Evolutionary conservation across 2,797 vertebrate species (phyloP), one percentile per base, ranked within the genome.

Genomic region (Babyrousa celebensis): DNA sequence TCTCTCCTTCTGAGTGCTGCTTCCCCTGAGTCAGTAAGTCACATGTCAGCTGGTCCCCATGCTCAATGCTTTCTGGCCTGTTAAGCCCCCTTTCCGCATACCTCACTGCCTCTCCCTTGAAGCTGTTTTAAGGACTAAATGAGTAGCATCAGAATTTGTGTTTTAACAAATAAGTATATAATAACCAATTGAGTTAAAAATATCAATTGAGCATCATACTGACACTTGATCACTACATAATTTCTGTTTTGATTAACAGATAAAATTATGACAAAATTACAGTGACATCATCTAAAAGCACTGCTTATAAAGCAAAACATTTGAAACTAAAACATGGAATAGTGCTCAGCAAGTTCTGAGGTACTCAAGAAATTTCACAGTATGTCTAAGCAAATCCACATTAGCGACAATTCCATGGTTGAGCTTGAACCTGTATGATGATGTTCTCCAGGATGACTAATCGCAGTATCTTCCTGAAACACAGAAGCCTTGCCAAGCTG

Each of bases 281-380:
- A 85, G 62, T 21, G 25, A 74, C 36, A 83, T 32, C 21, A 75
- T 27, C 5, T 68, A 65, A 96, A 91, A 68, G 63, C 17, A 65
- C 52, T 91, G 40, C 65, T 91, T 88, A 48, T 65, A 80, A 94
- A 36, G 40, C 43, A 72, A 54, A 32, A 56, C 16, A 65, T 67
- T 18, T 80, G 89, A 62, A 74, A 77, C 71, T 16, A 90, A 92
- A 86, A 67, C 60, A 68, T 29, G 68, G 70, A 89, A 56, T 23
- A 40, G 9, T 21, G 7, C 21, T 10, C 20, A 79, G 32, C 17
- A 56, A 91, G 27, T 14, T 71, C 36, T 62, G 60, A 84, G 40
- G 36, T 67, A 5, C 63, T 93, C 54, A 75, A 11, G 52, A 43
- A 77, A 78, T 29, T 4, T 32, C 65, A 32, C 12, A 17, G 11